phyloP scores from a whole-genome alignment of 2,888 invertebrate genomes.

The Osmoderma eremita region DNA sequence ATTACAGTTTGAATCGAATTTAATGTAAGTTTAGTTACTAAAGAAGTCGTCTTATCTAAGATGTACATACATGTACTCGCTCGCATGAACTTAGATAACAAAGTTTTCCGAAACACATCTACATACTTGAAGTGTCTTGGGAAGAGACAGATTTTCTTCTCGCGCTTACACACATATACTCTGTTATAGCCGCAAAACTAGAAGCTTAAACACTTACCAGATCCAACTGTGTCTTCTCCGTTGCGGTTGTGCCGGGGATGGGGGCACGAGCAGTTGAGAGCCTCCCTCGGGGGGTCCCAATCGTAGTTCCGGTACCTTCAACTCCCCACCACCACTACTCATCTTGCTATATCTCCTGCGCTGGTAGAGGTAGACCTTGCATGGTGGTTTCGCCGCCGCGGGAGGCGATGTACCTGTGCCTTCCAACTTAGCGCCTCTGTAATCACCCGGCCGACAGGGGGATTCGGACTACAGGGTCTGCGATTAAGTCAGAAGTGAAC shows the following conservation, averaged over 20 bases:
- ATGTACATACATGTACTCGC: too few species aligned
- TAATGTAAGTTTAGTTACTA: too few species aligned
- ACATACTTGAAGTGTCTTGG: not conserved
- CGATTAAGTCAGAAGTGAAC: slow-evolving; percentile 19
- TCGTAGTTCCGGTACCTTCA: slow-evolving; percentile 76
- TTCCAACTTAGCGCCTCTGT: slow-evolving; percentile 32
- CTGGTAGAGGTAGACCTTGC: slow-evolving; percentile 31
- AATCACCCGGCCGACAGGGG: slow-evolving; percentile 13
- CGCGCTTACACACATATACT: not conserved
- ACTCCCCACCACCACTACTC: slow-evolving; percentile 67
- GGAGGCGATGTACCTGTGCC: slow-evolving; percentile 32
- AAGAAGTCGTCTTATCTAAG: too few species aligned
- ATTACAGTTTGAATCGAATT: too few species aligned
- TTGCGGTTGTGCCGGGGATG: slow-evolving; percentile 68
- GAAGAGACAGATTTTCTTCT: slow-evolving; percentile 2
- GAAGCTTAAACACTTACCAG: slow-evolving; percentile 69
- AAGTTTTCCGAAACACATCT: not conserved
- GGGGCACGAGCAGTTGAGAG: slow-evolving; percentile 61
- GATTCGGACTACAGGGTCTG: slow-evolving; percentile 23
- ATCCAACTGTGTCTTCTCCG: slow-evolving; percentile 81
- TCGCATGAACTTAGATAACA: too few species aligned
- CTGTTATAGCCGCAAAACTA: not conserved
- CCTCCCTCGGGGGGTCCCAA: slow-evolving; percentile 69
- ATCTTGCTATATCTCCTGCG: slow-evolving; percentile 42
- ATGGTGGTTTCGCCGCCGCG: slow-evolving; percentile 16